A percentile compares a stretch with the other conserved stretches of the same genome.
Conservation (phyloP, 2,888 invertebrate species). For the Leptinotarsa tumamoca region DNA sequence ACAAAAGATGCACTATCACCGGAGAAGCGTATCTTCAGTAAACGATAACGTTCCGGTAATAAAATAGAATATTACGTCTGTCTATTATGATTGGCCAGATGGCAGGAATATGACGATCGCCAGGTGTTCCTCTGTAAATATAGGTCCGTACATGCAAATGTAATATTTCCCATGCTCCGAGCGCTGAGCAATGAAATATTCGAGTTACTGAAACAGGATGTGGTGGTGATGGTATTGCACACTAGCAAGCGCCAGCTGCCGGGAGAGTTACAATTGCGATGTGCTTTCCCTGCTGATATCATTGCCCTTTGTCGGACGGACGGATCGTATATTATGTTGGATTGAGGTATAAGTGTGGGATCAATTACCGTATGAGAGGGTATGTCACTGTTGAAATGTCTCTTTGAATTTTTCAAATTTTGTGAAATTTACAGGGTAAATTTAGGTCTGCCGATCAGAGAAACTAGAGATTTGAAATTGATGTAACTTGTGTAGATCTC, state of each 20-base stretch:
- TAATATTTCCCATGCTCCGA: constrained; percentile 62
- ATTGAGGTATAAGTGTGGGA: neutral
- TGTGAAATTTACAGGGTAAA: no score
- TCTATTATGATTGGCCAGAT: constrained; percentile 57
- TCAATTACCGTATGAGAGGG: neutral
- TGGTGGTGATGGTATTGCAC: constrained; percentile 63
- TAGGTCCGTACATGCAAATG: constrained; percentile 61
- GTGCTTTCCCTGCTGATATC: constrained; percentile 62
- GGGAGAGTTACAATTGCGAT: constrained; percentile 63
- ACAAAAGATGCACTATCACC: neutral
- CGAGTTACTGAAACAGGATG: constrained; percentile 57
- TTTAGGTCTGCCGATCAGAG: no score
- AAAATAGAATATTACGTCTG: constrained; percentile 43
- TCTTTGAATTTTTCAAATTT: no score
- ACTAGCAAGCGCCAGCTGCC: constrained; percentile 61
- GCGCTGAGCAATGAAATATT: constrained; percentile 58
- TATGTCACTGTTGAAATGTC: neutral
- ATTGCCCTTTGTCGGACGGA: constrained; percentile 15
- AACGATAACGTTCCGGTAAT: constrained; percentile 38
- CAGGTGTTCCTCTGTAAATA: constrained; percentile 60
- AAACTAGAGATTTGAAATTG: no score
- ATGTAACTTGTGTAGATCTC: no score
- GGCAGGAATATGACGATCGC: constrained; percentile 48
- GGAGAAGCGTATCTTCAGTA: constrained; percentile 4
- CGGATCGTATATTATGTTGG: constrained; percentile 2